phyloP scores from a whole-genome alignment of 1,140 invertebrate genomes.

The Mizuhopecten yessoensis region DNA sequence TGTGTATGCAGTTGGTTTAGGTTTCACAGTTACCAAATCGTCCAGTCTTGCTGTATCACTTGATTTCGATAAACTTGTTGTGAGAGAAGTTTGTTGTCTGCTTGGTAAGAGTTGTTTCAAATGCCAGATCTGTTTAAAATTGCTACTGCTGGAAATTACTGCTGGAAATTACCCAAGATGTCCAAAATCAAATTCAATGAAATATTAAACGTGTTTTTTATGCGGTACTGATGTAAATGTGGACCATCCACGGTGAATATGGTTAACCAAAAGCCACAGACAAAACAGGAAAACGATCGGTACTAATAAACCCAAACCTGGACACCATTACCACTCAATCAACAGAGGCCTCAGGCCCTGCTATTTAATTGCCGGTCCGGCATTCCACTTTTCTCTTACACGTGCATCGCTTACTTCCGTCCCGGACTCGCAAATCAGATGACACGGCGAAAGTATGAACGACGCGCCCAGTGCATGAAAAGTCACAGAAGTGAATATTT shows the following conservation, averaged over 20 bases:
- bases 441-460: not conserved
- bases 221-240: not conserved
- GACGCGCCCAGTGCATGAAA: not conserved
- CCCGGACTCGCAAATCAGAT: not conserved
- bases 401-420: not conserved
- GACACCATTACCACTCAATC: not conserved
- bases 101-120: not conserved
- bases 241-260: not conserved
- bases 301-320: not conserved
- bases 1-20: too few relatives aligned
- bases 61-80: too few relatives aligned
- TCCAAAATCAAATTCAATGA: constrained; percentile 1
- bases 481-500: not conserved
- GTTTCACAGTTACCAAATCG: too few relatives aligned
- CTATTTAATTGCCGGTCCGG: constrained; percentile 36
- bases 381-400: not conserved
- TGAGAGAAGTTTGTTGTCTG: too few relatives aligned
- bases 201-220: not conserved
- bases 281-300: not conserved
- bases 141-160: too few relatives aligned
- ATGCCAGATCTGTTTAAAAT: too few relatives aligned
- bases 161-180: not conserved
- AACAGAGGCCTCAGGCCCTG: not conserved
- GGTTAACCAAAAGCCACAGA: constrained; percentile 27
- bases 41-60: too few relatives aligned